phyloP scores from a whole-genome alignment of 2,113 vertebrate species.

The Stigmatopora nigra region DNA sequence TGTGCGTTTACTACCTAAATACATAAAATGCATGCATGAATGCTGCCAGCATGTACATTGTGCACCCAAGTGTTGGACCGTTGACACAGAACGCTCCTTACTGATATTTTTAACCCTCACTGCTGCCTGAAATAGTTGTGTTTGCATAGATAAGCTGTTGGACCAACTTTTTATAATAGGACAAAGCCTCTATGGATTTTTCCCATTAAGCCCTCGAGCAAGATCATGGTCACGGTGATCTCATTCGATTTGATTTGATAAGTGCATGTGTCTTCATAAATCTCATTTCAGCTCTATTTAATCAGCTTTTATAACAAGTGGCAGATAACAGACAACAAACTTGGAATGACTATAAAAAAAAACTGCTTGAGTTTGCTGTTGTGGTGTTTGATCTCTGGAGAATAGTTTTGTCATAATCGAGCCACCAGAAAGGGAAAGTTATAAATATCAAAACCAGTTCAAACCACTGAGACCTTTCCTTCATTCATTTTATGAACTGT shows the following conservation, averaged over 20 bases:
- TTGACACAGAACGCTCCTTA: slow-evolving; percentile 6
- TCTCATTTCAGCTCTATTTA: neutral
- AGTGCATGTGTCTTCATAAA: neutral
- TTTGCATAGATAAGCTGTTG: slow-evolving; percentile 23
- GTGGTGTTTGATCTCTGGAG: slow-evolving; percentile 18
- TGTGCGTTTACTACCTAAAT: neutral
- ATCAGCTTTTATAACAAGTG: neutral
- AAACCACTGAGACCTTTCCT: slow-evolving; percentile 16
- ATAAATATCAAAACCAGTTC: slow-evolving; percentile 33
- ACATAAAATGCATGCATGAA: neutral
- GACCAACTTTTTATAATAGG: neutral
- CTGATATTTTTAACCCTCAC: slow-evolving; percentile 7
- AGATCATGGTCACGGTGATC: neutral
- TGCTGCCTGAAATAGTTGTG: slow-evolving; percentile 16
- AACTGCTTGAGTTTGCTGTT: neutral
- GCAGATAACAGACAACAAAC: slow-evolving; percentile 3
- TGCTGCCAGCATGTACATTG: neutral
- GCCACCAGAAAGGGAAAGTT: slow-evolving; percentile 30
- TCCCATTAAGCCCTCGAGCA: neutral
- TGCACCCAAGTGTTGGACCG: slow-evolving; percentile 15
- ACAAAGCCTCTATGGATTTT: neutral
- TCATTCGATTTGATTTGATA: neutral
- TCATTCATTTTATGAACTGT: too few species aligned
- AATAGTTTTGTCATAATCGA: slow-evolving; percentile 38
- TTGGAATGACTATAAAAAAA: neutral